Evolutionary conservation across 1,140 invertebrate genomes (phyloP), one percentile per base, ranked within the genome.

Genomic region (Sminthurinus signatus): DNA sequence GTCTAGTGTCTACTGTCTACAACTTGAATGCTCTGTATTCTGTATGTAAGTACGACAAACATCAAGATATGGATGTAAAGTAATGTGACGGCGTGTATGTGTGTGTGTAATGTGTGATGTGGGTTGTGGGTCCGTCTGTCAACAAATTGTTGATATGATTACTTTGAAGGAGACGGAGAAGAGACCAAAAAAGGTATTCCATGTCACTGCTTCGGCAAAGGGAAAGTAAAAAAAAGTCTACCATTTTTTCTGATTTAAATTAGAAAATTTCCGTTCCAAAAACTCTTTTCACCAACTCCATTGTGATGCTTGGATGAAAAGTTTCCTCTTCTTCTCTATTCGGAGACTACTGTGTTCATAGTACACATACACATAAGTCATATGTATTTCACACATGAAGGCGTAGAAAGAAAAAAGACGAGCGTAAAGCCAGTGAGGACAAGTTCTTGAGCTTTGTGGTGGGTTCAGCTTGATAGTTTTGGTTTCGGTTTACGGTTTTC

Each of bases 241-340:
- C n/a, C n/a, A n/a, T n/a, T n/a, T n/a, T 46, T 42, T 59, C 21
- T 60, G 59, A 60, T 60, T 60, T 60, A 60, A 60, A 51, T 50
- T 51, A 60, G 46, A n/a, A n/a, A n/a, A 51, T 57, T 57, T 57
- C 52, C 52, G 28, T 42, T 19, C 29, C 43, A 56, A 56, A 57
- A 57, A 48, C 23, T 42, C 52, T 56, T 63, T 63, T 56, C 54
- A 54, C 54, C 21, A 55, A 62, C 43, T 44, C 21, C 28, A 50
- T 62, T 54, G 46, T 55, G 19, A 62, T 54, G 19, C 29, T 36
- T 31, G 21, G 36, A 50, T 62, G 36, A 55, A 52, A 44, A 50
- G 32, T 50, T 54, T 55, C 51, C 25, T 32, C 12, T 17, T n/a
- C n/a, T n/a, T n/a, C n/a, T n/a, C n/a, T n/a, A n/a, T n/a, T n/a